Conservation (phyloP, 1,140 invertebrate genomes). For the Pectinophora gossypiella region DNA sequence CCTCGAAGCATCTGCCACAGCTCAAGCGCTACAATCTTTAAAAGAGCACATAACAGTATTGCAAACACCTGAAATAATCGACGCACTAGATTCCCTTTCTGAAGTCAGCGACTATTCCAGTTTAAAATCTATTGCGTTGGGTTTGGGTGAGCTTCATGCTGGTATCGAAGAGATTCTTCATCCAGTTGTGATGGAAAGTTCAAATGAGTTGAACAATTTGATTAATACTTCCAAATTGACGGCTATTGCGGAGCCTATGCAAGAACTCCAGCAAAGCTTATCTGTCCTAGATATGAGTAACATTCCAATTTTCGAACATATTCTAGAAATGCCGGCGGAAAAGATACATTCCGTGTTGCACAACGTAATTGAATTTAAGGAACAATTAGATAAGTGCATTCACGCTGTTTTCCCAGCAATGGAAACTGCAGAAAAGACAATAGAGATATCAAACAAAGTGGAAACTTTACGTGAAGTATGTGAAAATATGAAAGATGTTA, state of each 20-base stretch:
- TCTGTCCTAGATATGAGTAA: conserved; percentile 44
- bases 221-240: conserved; percentile 35
- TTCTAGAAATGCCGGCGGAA: conserved; percentile 41
- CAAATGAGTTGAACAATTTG: conserved; percentile 26
- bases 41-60: conserved; percentile 47
- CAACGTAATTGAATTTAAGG: conserved; percentile 40
- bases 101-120: conserved; percentile 42
- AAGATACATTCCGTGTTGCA: conserved; percentile 39
- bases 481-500: conserved; percentile 32
- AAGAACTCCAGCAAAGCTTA: conserved; percentile 56
- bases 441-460: conserved; percentile 42
- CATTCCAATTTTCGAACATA: conserved; percentile 51
- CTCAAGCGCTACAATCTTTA: conserved; percentile 36
- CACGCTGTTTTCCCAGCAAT: conserved; percentile 35
- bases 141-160: conserved; percentile 52
- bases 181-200: conserved; percentile 40
- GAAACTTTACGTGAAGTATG: conserved; percentile 29
- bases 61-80: conserved; percentile 49
- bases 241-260: conserved; percentile 61
- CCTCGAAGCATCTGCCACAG: conserved; percentile 19
- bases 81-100: conserved; percentile 46
- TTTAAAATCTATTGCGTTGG: conserved; percentile 47
- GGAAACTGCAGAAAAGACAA: conserved; percentile 30
- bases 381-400: conserved; percentile 41
- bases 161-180: conserved; percentile 55